A percentile compares a stretch with the other conserved stretches of the same genome.
Conservation (phyloP, 2,888 invertebrate species). For the Smittia aterrima region DNA sequence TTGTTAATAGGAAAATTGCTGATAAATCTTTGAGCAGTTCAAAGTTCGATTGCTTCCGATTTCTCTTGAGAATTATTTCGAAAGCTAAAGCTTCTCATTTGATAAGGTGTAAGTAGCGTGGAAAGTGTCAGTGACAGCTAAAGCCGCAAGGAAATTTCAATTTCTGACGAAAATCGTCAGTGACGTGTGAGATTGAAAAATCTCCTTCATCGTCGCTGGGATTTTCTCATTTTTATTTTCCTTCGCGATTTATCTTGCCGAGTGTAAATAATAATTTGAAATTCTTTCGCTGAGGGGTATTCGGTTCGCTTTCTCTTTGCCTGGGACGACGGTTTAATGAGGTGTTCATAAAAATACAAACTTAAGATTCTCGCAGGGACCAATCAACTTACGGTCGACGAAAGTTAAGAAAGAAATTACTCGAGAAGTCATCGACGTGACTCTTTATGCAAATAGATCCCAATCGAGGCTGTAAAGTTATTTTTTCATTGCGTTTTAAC, state of each 20-base stretch:
- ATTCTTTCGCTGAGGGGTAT: conserved; percentile 39
- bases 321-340: conserved; percentile 28
- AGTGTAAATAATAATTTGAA: conserved; percentile 28
- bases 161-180: conserved; percentile 37
- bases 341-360: conserved; percentile 39
- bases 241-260: conserved; percentile 28
- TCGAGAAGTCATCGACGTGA: neutral
- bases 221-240: conserved; percentile 20
- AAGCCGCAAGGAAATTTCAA: conserved; percentile 32
- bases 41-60: neutral
- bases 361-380: conserved; percentile 21
- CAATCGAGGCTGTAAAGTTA: conserved; percentile 20
- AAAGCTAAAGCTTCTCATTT: too few species aligned
- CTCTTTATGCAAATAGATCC: neutral
- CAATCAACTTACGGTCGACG: neutral
- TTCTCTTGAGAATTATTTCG: too few species aligned
- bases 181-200: conserved; percentile 39
- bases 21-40: neutral
- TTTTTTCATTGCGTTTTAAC: conserved; percentile 37
- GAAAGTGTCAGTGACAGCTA: conserved; percentile 33
- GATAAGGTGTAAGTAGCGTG: conserved; percentile 40
- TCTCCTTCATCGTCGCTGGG: conserved; percentile 3
- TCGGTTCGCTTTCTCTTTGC: neutral
- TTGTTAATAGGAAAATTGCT: neutral
- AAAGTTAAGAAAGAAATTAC: neutral